Conservation (phyloP, 2,113 vertebrate genomes). For the Etheostoma spectabile region DNA sequence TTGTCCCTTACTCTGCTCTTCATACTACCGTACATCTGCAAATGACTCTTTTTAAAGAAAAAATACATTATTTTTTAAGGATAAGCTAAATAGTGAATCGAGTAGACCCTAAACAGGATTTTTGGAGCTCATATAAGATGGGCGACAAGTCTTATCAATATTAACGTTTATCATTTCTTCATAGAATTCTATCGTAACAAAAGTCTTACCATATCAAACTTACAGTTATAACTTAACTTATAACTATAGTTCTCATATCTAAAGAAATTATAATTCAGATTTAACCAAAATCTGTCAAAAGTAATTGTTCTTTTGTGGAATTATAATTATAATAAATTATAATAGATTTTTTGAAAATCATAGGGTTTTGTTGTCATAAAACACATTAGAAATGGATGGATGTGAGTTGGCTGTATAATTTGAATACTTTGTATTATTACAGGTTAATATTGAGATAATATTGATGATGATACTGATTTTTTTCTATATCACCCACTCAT, state of each 20-base stretch:
- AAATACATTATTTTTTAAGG: not conserved
- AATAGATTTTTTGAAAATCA: too few species aligned
- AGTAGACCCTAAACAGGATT: not conserved
- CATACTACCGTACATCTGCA: not conserved
- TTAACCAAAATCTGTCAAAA: not conserved
- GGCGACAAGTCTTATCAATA: not conserved
- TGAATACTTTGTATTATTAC: not conserved
- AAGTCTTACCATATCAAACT: not conserved
- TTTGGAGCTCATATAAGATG: not conserved
- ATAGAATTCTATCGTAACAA: not conserved
- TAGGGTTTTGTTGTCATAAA: not conserved
- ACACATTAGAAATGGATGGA: not conserved
- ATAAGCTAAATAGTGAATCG: not conserved
- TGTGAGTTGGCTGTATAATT: not conserved
- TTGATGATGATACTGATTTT: not conserved
- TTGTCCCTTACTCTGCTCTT: not conserved
- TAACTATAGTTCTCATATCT: not conserved
- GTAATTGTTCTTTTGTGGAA: not conserved
- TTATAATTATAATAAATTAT: too few species aligned
- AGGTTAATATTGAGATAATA: constrained; percentile 1
- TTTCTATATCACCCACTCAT: constrained; percentile 15
- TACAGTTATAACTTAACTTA: too few species aligned
- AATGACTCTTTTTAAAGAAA: not conserved
- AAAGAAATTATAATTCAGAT: not conserved
- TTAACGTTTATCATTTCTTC: not conserved